Conservation (phyloP, 2,888 invertebrate species). For the Meloe dianella region DNA sequence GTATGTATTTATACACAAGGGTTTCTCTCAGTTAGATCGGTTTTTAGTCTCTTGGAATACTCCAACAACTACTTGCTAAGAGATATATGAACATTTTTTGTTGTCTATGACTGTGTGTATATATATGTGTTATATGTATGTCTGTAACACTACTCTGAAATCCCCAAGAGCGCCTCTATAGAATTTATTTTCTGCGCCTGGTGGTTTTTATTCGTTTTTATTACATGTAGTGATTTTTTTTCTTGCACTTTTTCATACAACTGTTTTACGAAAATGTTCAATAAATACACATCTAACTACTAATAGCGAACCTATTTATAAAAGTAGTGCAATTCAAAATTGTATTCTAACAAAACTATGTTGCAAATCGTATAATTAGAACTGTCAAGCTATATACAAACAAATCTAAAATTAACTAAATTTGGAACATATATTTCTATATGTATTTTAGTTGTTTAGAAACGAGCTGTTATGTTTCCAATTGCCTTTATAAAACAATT, state of each 20-base stretch:
- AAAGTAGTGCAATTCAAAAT: not conserved
- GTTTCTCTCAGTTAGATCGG: conserved; percentile 38
- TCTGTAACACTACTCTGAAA: not conserved
- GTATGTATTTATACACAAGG: conserved; percentile 53
- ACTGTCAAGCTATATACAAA: not conserved
- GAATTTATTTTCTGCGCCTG: conserved; percentile 4
- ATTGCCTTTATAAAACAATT: not conserved
- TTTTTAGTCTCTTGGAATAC: conserved; percentile 48
- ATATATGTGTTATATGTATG: not conserved
- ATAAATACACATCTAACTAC: not conserved
- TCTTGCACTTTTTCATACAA: not conserved
- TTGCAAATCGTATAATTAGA: not conserved
- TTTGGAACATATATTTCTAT: not conserved
- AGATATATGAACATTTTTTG: conserved; percentile 51
- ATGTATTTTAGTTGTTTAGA: not conserved
- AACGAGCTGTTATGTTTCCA: too few relatives aligned
- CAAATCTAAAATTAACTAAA: conserved; percentile 1
- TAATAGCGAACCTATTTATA: not conserved
- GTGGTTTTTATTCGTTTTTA: conserved; percentile 8
- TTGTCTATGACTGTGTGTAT: conserved; percentile 31
- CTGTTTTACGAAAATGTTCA: not conserved
- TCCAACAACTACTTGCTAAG: conserved; percentile 44
- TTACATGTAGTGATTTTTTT: conserved; percentile 2
- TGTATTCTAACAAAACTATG: not conserved
- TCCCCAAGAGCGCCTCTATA: conserved; percentile 8